Conservation (phyloP, 2,113 vertebrate species). For the Psammodynastes pulverulentus region DNA sequence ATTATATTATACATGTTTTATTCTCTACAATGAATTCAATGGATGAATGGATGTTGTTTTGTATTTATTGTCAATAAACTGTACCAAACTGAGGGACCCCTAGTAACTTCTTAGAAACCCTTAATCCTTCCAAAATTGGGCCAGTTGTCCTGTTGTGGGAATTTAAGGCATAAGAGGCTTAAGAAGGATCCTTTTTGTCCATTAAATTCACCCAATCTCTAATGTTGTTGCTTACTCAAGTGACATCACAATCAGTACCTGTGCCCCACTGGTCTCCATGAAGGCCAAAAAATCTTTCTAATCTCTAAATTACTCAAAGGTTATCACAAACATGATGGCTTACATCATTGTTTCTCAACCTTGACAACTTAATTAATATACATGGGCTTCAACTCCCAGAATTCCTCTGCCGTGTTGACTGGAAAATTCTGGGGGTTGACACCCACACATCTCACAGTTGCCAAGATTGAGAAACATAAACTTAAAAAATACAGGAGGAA, state of each 20-base stretch:
- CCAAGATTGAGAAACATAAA: background rate
- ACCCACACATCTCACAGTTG: background rate
- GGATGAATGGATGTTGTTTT: background rate
- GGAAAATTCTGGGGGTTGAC: background rate
- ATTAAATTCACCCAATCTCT: background rate
- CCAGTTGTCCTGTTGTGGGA: background rate
- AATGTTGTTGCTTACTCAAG: background rate
- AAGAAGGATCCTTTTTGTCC: background rate
- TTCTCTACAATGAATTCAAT: slow-evolving; percentile 19
- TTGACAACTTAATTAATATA: background rate
- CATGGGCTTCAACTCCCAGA: background rate
- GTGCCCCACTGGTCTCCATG: background rate
- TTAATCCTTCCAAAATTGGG: background rate
- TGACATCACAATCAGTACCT: background rate
- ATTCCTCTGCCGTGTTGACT: background rate
- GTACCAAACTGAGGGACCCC: background rate
- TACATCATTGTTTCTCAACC: background rate
- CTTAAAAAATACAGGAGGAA: background rate
- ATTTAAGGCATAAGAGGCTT: background rate
- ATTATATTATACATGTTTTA: slow-evolving; percentile 69
- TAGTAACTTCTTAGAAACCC: background rate
- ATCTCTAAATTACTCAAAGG: background rate
- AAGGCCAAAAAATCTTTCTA: background rate
- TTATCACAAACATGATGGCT: background rate
- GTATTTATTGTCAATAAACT: background rate